These are phyloP conservation scores for Parambassis ranga DNA, from an alignment of 2,797 vertebrate species.

Conservation along the genomic window DNA sequence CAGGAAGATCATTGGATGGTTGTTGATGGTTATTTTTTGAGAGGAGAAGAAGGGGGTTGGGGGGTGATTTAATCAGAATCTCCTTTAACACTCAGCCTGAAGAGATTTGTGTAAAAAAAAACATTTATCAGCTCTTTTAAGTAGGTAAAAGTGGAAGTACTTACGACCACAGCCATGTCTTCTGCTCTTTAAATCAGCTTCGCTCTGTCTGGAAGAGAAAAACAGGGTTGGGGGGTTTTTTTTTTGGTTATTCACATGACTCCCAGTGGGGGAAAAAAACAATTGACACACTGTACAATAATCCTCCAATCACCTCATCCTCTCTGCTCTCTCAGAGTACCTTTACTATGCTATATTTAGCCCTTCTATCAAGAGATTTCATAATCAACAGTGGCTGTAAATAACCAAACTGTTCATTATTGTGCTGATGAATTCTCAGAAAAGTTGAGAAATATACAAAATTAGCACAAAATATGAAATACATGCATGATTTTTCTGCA, in stretches of 20 bases:
- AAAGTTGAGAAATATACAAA: neutral
- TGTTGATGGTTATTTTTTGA: neutral
- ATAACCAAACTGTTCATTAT: neutral
- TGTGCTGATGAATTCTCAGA: neutral
- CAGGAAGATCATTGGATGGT: neutral
- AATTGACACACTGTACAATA: conserved; percentile 39
- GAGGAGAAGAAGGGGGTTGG: neutral
- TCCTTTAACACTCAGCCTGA: neutral
- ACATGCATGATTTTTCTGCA: no score
- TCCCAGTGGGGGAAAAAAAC: conserved; percentile 13
- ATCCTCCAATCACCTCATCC: conserved; percentile 37
- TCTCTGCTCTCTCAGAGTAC: conserved; percentile 3
- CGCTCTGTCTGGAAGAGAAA: conserved; percentile 13
- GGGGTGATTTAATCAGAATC: neutral
- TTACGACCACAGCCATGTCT: conserved; percentile 82
- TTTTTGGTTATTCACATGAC: conserved; percentile 20
- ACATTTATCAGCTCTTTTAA: neutral
- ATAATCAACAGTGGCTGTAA: neutral
- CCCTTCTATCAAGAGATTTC: conserved; percentile 33
- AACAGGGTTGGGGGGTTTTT: conserved; percentile 6
- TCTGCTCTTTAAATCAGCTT: conserved; percentile 44
- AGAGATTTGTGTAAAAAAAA: neutral
- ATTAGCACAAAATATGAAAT: no score
- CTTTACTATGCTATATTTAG: conserved; percentile 53
- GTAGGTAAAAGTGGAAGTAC: conserved; percentile 37